Percentiles rank a stretch among this genome's conserved stretches.
These are phyloP conservation scores for Ranitomeya variabilis DNA, from an alignment of 2,113 vertebrate genomes.

Conservation along the genomic window DNA sequence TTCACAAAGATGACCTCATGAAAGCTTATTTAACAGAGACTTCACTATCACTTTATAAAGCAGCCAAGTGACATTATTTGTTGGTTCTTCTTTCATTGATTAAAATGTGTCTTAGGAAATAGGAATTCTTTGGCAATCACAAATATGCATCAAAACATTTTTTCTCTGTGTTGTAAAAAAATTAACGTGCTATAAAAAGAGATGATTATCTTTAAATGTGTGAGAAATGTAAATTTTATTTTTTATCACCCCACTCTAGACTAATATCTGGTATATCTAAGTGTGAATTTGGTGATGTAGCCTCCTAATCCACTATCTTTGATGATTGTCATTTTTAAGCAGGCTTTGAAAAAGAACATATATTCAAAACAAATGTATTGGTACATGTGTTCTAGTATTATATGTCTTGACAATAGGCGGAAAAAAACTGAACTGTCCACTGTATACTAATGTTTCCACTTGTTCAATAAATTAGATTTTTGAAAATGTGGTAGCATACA, in stretches of 20 bases:
- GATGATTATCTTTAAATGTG: not conserved
- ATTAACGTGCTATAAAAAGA: not conserved
- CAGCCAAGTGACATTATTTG: conserved; percentile 57
- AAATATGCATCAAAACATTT: conserved; percentile 3
- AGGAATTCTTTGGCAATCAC: conserved; percentile 20
- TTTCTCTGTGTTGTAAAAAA: not conserved
- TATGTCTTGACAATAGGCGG: no score
- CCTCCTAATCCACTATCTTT: no score
- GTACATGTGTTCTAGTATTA: no score
- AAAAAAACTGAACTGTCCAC: no score
- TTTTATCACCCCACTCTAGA: not conserved
- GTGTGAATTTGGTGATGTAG: no score
- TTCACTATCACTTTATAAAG: conserved; percentile 56
- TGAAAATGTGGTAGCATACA: no score
- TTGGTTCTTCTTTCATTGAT: conserved; percentile 44
- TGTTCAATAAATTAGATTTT: no score
- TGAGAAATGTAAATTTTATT: not conserved
- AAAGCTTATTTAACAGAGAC: conserved; percentile 57
- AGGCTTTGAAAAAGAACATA: no score
- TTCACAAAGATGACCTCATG: conserved; percentile 57
- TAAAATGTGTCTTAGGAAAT: conserved; percentile 51
- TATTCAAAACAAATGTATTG: no score
- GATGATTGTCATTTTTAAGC: no score
- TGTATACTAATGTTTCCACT: no score
- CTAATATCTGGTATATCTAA: not conserved